Evolutionary conservation across 2,797 vertebrate species (phyloP), one percentile per base, ranked within the genome.

Genomic region (Champsocephalus gunnari): DNA sequence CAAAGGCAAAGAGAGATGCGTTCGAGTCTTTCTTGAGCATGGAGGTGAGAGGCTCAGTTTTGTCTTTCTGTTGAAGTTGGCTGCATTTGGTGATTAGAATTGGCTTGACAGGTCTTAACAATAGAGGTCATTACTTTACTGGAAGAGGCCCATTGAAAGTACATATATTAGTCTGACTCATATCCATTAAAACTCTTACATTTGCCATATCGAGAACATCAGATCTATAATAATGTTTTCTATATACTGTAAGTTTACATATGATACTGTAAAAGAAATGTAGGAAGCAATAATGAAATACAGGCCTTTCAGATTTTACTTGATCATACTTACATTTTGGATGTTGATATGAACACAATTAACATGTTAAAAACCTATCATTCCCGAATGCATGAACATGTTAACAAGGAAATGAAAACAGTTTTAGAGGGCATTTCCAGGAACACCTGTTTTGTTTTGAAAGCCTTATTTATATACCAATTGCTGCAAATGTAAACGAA

Each of bases 1-100:
- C 19, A 96, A 98, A 93, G 98, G 98, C 21, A 99, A 99, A 78
- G 98, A 99, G 88, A 93, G 98, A 93, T 99, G 98, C 48, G 98
- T 99, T 34, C 96, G 98, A 3, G 97, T 99, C 32, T 99, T 99
- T 86, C 96, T 99, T 21, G 98, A 99, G 77, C 98, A 99, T 5
- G 98, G 98, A 97, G 98, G 98, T 99, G 92, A 96, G 94, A 63
- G 21, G 12, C 61, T 65, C 66, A 43, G 1, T 38, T 45, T 41
- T 19, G 1, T 65, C n/a, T 41, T 24, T 17, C 17, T 71, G 28
- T 13, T 73, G 10, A 54, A 54, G 9, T 45, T 64, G 44, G 2
- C 12, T 44, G 28, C 3, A 10, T 63, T 19, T 57, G 24, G 17
- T 63, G 60, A 38, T 43, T n/a, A 19, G 13, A 11, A 19, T 32